Conservation (phyloP, 2,888 invertebrate genomes). For the Thymelicus acteon region DNA sequence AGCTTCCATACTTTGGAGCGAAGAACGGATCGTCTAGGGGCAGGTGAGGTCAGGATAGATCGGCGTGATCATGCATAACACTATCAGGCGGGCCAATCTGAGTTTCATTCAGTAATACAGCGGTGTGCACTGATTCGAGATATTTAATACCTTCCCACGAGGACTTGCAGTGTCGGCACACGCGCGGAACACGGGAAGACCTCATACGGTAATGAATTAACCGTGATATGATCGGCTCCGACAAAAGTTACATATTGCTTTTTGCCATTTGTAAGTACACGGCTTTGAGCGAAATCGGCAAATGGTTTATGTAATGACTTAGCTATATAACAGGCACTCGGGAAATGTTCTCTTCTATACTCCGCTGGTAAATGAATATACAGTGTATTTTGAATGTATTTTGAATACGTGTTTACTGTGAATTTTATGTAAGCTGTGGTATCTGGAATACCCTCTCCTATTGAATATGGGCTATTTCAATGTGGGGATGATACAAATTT, state of each 20-base stretch:
- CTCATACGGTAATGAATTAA: slow-evolving; percentile 43
- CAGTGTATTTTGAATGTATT: slow-evolving; percentile 16
- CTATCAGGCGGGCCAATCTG: slow-evolving; percentile 72
- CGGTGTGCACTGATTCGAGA: slow-evolving; percentile 71
- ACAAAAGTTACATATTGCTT: slow-evolving; percentile 36
- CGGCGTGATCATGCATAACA: slow-evolving; percentile 54
- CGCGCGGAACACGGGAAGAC: slow-evolving; percentile 65
- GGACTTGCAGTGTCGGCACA: slow-evolving; percentile 62
- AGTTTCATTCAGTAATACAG: slow-evolving; percentile 64
- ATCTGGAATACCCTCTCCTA: background rate
- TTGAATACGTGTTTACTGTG: slow-evolving; percentile 7
- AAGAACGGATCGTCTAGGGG: slow-evolving; percentile 35
- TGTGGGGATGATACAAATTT: too few relatives aligned
- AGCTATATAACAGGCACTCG: slow-evolving; percentile 8
- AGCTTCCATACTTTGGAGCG: slow-evolving; percentile 1
- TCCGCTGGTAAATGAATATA: slow-evolving; percentile 3
- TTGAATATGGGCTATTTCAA: too few relatives aligned
- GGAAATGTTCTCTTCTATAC: background rate
- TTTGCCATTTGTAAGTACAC: slow-evolving; percentile 28
- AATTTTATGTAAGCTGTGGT: slow-evolving; percentile 3
- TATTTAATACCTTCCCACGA: slow-evolving; percentile 82
- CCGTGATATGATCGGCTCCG: slow-evolving; percentile 32
- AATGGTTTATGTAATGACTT: slow-evolving; percentile 35
- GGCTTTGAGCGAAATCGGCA: slow-evolving; percentile 28
- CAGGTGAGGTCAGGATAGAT: slow-evolving; percentile 53